Base-by-base conservation (phyloP, 2,888 invertebrate genomes). In the Sminthurinus aureus region DNA sequence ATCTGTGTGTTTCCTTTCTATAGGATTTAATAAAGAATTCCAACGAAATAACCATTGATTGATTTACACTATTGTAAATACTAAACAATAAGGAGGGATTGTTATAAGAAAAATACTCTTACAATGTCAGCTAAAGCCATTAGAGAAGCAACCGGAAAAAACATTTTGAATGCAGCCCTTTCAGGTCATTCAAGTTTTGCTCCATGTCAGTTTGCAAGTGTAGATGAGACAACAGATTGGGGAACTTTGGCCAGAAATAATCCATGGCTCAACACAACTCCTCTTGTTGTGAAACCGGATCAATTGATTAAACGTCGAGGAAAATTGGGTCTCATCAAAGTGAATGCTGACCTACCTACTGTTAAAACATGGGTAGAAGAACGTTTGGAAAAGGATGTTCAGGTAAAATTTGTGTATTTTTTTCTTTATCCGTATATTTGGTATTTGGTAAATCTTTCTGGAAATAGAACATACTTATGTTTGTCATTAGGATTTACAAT, bases 301-400 rank as follows among this genome's bases (percentile, higher is more conserved):
- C 99, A 99, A 92, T 92, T 99, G 91, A 99, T 99, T 90, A 99
- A 99, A 91, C 93, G 99, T 51, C 94, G 99, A 83, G 99, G 99
- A 82, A 99, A 99, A 91, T 93, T 99, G 83, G 98, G 99, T 0
- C 92, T 99, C 80, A 98, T 99, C 88, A 96, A 98, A 88, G 98
- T 99, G 9, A 98, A 98, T 90, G 95, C 95, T 89, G 93, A 94
- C 85, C 93, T 96, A 9, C 92, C 93, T 0, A 94, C 94, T 38
- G 96, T 96, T 22, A 93, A 96, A 89, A 91, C 94, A 90, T 99
- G 99, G 98, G 93, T 99, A 81, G 91, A 91, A 51, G 95, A 96
- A 87, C 94, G 96, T 84, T 93, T 96, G 91, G 93, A 93, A 90
- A 95, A 95, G 91, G 95, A 96, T 86, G 95, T 96, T 90, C 93